phyloP scores from a whole-genome alignment of 2,888 invertebrate species.

The Diogma glabrata region DNA sequence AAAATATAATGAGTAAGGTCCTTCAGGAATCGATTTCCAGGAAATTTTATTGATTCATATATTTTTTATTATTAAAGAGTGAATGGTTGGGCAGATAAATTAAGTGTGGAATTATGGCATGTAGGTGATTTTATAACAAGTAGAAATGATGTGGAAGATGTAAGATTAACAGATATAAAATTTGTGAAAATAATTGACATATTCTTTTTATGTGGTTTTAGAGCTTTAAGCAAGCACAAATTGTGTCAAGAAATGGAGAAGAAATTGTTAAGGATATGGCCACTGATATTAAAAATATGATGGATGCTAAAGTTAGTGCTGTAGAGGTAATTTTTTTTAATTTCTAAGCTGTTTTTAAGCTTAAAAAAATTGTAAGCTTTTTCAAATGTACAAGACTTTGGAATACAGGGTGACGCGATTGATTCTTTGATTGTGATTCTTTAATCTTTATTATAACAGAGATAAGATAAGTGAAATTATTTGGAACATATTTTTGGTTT shows the following conservation, averaged over 20 bases:
- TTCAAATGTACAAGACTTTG: too few species aligned
- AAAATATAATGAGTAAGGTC: conserved; percentile 33
- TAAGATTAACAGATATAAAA: conserved; percentile 33
- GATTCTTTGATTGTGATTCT: too few species aligned
- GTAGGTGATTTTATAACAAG: conserved; percentile 71
- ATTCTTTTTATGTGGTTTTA: conserved; percentile 30
- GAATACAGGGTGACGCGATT: too few species aligned
- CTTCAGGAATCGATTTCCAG: background rate
- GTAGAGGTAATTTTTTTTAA: conserved; percentile 70
- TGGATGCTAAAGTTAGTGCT: conserved; percentile 78
- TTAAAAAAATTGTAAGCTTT: too few species aligned
- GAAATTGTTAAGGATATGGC: conserved; percentile 72
- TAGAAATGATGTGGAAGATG: conserved; percentile 65
- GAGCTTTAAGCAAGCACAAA: conserved; percentile 69
- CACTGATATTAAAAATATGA: conserved; percentile 74
- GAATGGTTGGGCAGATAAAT: conserved; percentile 69
- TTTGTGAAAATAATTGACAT: background rate
- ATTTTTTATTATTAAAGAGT: conserved; percentile 42
- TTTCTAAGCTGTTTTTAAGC: too few species aligned
- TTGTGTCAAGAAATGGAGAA: conserved; percentile 63
- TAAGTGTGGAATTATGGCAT: conserved; percentile 67
- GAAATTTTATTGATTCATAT: background rate
- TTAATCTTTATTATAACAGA: too few species aligned
- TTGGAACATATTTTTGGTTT: too few species aligned
- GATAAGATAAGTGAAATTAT: too few species aligned